phyloP scores from a whole-genome alignment of 30 jellyfish, hydroid and myxozoan species.

The Hydractinia symbiolongicarpus region DNA sequence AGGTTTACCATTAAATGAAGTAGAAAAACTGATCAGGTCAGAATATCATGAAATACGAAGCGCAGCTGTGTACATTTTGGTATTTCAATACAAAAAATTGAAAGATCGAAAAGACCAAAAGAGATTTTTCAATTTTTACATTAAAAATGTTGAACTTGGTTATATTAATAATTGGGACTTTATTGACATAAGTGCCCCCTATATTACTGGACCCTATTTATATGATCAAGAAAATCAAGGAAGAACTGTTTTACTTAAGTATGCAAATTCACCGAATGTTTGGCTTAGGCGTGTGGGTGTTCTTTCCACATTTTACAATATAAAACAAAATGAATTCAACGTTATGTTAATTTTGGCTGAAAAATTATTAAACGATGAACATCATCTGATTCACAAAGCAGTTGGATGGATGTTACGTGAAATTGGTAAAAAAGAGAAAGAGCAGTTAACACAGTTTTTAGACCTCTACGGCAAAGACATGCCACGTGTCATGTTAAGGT shows the following conservation, averaged over 20 bases:
- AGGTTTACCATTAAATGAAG: neutral
- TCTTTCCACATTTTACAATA: constrained; percentile 13
- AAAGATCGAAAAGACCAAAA: neutral
- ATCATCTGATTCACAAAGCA: constrained; percentile 21
- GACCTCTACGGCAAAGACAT: neutral
- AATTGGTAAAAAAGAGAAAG: constrained; percentile 2
- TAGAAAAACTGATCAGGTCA: neutral
- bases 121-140: constrained; percentile 1
- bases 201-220: neutral
- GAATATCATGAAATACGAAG: constrained; percentile 3
- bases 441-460: neutral
- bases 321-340: constrained; percentile 5
- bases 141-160: neutral
- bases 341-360: neutral
- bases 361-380: neutral
- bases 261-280: neutral
- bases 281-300: constrained; percentile 20
- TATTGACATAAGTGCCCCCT: neutral
- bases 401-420: constrained; percentile 28
- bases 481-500: constrained; percentile 25
- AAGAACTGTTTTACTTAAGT: neutral
- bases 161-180: constrained; percentile 20
- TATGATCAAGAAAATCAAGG: neutral
- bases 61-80: constrained; percentile 10
- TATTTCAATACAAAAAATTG: neutral